Evolutionary conservation across 2,113 vertebrate genomes (phyloP), one percentile per base, ranked within the genome.

Genomic region (Pandion haliaetus): DNA sequence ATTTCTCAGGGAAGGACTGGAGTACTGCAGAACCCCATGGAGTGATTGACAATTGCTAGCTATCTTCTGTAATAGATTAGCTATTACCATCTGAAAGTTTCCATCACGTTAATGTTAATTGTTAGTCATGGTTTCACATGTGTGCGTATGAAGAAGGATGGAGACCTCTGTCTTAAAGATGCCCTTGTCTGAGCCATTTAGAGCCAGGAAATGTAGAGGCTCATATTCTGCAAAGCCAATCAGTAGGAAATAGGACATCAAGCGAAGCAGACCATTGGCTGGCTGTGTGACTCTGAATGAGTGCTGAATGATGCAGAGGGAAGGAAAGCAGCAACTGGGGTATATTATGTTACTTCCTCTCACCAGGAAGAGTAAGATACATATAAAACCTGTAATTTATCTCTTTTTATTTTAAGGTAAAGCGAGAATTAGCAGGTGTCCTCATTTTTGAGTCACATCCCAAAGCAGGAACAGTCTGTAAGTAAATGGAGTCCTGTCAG

Each of bases 391-490:
- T 77, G 0, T 67, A 57, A 95, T 87, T 86, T 85, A 67, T 82
- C 36, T 96, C 59, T 97, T 67, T 91, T 63, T 76, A 9, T 97
- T 97, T 95, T 74, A 98, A 99, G 99, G 99, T 99, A 47, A 99
- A 99, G 95, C 98, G 99, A 82, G 99, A 99, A 83, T 97, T 99
- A 94, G 99, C 99, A 15, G 99, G 99, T 63, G 99, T 99, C 84
- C 98, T 99, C 72, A 99, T 99, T 95, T 99, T 99, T 96, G 99
- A 99, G 97, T 99, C 99, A 26, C 99, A 99, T 82, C 98, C 99
- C 63, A 99, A 99, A 98, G 98, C 99, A 96, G 99, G 99, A 97
- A 99, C 99, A 6, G 99, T 99, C 82, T 98, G 99, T 99, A 98
- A 99, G 99, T 99, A 82, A 91, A 94, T 69, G 71, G 3, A 66